A percentile compares a stretch with the other conserved stretches of the same genome.
phyloP scores from a whole-genome alignment of 2,113 vertebrate genomes.

The Megaceryle maxima region DNA sequence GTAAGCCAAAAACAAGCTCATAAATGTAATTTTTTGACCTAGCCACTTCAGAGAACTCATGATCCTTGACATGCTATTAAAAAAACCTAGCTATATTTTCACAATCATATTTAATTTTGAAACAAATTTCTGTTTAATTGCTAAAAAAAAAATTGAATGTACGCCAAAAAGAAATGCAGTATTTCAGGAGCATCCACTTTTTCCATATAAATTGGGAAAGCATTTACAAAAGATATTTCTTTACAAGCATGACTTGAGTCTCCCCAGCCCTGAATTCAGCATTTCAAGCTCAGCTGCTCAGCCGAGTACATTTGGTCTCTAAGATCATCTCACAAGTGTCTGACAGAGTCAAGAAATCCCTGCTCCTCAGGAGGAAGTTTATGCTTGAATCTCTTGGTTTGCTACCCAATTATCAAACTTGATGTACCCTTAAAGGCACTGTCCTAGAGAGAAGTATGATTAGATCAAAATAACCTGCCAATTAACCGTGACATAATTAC shows the following conservation, averaged over 20 bases:
- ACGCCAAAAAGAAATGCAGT: neutral
- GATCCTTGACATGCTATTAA: neutral
- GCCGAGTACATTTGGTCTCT: neutral
- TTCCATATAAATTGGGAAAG: neutral
- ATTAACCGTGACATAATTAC: conserved; percentile 34
- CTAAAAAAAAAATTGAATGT: neutral
- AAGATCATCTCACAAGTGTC: neutral
- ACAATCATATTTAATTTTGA: neutral
- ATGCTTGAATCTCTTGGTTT: neutral
- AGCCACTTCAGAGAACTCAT: neutral
- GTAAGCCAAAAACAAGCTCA: neutral
- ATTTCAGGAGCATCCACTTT: neutral
- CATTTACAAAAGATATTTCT: neutral
- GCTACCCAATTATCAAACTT: neutral
- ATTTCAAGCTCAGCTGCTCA: neutral
- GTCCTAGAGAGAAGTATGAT: neutral
- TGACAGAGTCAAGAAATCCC: neutral
- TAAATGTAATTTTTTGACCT: neutral
- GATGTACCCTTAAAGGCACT: neutral
- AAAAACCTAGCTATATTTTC: neutral
- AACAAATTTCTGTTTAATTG: neutral
- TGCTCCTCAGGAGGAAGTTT: neutral
- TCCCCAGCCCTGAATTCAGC: neutral
- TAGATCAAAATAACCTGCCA: conserved; percentile 34
- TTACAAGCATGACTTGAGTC: neutral